phyloP scores from a whole-genome alignment of 2,113 vertebrate genomes.

The Campylomormyrus numenius region DNA sequence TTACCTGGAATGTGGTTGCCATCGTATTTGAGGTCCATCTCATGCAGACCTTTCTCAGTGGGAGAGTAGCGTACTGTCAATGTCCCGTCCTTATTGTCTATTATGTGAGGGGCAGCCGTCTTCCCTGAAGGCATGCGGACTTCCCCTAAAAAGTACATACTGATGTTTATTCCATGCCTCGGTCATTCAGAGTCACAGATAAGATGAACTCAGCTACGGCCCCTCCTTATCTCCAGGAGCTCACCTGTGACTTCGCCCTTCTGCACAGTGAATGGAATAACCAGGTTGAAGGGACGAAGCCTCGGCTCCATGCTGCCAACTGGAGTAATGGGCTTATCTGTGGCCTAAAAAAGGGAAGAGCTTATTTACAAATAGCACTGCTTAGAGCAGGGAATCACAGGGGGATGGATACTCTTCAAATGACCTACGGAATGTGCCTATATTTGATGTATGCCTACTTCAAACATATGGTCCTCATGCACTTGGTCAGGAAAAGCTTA shows the following conservation, averaged over 20 bases:
- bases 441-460: neutral
- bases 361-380: neutral
- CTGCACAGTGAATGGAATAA: slow-evolving; percentile 87
- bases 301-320: slow-evolving; percentile 70
- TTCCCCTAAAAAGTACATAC: slow-evolving; percentile 68
- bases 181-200: neutral
- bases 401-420: neutral
- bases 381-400: neutral
- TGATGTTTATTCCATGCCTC: neutral
- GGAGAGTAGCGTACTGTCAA: slow-evolving; percentile 87
- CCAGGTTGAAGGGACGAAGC: slow-evolving; percentile 85
- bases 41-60: slow-evolving; percentile 82
- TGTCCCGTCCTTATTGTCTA: slow-evolving; percentile 89
- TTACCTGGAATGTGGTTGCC: slow-evolving; percentile 93
- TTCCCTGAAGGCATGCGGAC: slow-evolving; percentile 94
- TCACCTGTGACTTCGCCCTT: slow-evolving; percentile 92
- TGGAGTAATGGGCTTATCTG: slow-evolving; percentile 78
- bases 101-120: slow-evolving; percentile 77
- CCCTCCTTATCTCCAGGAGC: neutral
- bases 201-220: neutral
- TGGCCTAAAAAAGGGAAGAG: slow-evolving; percentile 60
- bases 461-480: neutral
- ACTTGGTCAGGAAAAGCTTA: slow-evolving; percentile 44
- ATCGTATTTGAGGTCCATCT: slow-evolving; percentile 96
- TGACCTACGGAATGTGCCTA: neutral